These are phyloP conservation scores for Carassius carassius DNA, from an alignment of 2,113 vertebrate genomes.

Conservation along the genomic window DNA sequence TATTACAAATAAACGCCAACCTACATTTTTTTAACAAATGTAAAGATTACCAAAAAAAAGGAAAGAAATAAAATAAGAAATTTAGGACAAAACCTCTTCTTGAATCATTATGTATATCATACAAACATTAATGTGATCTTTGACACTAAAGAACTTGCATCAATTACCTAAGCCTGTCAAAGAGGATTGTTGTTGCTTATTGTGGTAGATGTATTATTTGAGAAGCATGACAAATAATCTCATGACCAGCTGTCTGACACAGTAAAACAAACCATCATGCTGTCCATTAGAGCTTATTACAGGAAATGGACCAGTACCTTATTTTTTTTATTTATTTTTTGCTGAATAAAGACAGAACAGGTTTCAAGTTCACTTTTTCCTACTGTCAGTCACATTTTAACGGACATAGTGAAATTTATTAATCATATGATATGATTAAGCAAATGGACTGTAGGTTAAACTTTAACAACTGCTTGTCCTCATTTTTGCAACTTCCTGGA, in stretches of 20 bases:
- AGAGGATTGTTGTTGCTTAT: background rate
- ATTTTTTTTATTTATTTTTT: background rate
- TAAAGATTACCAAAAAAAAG: no score
- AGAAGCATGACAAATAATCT: slow-evolving; percentile 21
- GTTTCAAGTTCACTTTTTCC: slow-evolving; percentile 22
- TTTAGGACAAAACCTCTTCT: no score
- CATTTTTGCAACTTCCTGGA: background rate
- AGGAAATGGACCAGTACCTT: background rate
- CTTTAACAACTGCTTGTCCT: background rate
- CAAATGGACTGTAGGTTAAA: background rate
- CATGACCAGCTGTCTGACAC: slow-evolving; percentile 6
- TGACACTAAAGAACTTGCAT: background rate
- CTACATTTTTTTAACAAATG: no score
- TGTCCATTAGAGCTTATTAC: background rate
- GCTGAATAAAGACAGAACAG: background rate
- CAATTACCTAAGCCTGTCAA: background rate
- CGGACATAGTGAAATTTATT: background rate
- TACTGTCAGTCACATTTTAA: background rate
- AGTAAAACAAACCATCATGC: background rate
- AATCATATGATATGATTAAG: background rate
- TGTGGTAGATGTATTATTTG: background rate
- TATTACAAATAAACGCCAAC: no score
- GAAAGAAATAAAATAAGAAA: no score
- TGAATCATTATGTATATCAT: background rate
- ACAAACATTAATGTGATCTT: background rate